Percentiles rank a stretch among this genome's conserved stretches.
Conservation (phyloP, 2,888 invertebrate species). For the Callosobruchus maculatus region DNA sequence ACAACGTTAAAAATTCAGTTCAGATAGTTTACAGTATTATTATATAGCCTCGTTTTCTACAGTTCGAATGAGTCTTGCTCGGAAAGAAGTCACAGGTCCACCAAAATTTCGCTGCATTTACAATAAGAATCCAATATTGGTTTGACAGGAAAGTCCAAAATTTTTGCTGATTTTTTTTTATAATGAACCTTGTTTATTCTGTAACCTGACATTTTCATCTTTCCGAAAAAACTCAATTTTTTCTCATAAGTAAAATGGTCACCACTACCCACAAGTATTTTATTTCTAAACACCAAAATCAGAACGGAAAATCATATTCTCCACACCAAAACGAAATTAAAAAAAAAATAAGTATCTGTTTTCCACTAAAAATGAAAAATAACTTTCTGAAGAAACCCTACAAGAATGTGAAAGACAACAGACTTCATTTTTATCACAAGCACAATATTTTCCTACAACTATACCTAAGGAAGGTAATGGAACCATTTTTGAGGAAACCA, state of each 20-base stretch:
- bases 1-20: neutral
- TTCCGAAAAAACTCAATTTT: neutral
- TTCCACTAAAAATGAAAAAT: slow-evolving; percentile 22
- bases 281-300: slow-evolving; percentile 29
- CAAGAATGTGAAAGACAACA: slow-evolving; percentile 13
- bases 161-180: too few species aligned
- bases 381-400: slow-evolving; percentile 13
- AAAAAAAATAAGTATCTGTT: slow-evolving; percentile 22
- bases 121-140: too few species aligned
- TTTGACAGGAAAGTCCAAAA: too few species aligned
- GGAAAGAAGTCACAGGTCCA: neutral
- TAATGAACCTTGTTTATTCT: too few species aligned
- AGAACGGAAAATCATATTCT: slow-evolving; percentile 31
- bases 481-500: slow-evolving; percentile 9
- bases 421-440: slow-evolving; percentile 13
- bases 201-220: neutral
- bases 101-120: neutral
- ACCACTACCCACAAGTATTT: slow-evolving; percentile 13
- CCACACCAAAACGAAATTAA: slow-evolving; percentile 36
- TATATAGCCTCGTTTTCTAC: neutral
- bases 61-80: neutral
- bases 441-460: slow-evolving; percentile 16
- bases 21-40: neutral
- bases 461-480: slow-evolving; percentile 9
- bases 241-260: slow-evolving; percentile 8